These are phyloP conservation scores for Acyrthosiphon pisum DNA, from an alignment of 1,140 invertebrate genomes.

Conservation along the genomic window DNA sequence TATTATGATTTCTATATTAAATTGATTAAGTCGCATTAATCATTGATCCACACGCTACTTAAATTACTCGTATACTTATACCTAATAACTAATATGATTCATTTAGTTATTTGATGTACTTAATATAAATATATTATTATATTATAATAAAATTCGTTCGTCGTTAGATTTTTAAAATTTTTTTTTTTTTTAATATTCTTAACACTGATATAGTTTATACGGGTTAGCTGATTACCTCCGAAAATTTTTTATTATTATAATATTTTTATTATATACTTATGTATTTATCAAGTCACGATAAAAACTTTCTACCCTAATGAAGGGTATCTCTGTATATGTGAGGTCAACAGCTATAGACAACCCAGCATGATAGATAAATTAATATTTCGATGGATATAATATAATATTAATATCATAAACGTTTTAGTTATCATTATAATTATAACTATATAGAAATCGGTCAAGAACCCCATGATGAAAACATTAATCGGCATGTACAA, in stretches of 20 bases:
- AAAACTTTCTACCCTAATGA: background rate
- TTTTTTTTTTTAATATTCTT: background rate
- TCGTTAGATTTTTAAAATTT: background rate
- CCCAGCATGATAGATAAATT: background rate
- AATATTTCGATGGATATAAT: background rate
- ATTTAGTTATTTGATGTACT: background rate
- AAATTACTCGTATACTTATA: background rate
- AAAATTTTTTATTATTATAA: background rate
- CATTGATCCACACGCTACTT: constrained; percentile 48
- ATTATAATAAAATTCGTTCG: background rate
- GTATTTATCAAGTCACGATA: background rate
- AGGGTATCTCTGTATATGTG: background rate
- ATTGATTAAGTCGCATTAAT: background rate
- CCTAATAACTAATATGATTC: background rate
- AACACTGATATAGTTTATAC: background rate
- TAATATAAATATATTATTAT: background rate
- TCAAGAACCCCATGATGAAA: constrained; percentile 48
- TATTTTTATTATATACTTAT: background rate
- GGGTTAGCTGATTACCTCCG: constrained; percentile 21
- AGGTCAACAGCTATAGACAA: constrained; percentile 12
- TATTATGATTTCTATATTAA: background rate
- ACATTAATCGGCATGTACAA: constrained; percentile 26
- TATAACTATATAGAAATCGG: background rate
- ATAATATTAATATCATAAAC: background rate
- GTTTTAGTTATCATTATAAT: background rate